These are phyloP conservation scores for Baryphthengus martii DNA, from an alignment of 2,113 vertebrate species.

Conservation along the genomic window DNA sequence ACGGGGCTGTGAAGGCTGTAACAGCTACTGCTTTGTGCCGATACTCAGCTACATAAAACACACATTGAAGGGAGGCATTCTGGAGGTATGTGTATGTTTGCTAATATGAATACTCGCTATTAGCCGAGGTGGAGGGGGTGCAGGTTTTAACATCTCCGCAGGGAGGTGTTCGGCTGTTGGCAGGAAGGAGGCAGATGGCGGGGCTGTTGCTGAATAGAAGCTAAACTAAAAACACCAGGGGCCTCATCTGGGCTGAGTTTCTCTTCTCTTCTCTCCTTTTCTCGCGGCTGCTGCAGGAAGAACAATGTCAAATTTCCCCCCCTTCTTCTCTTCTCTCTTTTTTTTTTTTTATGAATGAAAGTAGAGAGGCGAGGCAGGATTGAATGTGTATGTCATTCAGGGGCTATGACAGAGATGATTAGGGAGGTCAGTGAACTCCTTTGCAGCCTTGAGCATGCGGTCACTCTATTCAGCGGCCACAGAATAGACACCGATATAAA, in stretches of 20 bases:
- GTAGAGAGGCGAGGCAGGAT: conserved; percentile 64
- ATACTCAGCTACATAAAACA: conserved; percentile 70
- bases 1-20: conserved; percentile 67
- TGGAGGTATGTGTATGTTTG: conserved; percentile 73
- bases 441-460: conserved; percentile 63
- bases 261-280: conserved; percentile 44
- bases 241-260: conserved; percentile 65
- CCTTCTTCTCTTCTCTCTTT: fast-evolving
- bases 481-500: conserved; percentile 69
- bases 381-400: conserved; percentile 73
- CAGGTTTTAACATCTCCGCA: conserved; percentile 70
- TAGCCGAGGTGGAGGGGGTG: conserved; percentile 63
- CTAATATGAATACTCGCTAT: conserved; percentile 72
- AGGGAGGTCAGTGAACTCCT: conserved; percentile 73
- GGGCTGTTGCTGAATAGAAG: conserved; percentile 66
- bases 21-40: conserved; percentile 75
- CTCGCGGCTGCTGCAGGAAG: conserved; percentile 43
- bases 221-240: conserved; percentile 68
- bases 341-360: conserved; percentile 73
- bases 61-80: conserved; percentile 72
- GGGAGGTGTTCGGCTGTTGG: conserved; percentile 69
- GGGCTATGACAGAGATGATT: conserved; percentile 70
- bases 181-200: conserved; percentile 74
- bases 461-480: conserved; percentile 67
- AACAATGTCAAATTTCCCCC: conserved; percentile 60